Conservation (phyloP, 2,797 vertebrate genomes). For the Silurus lanzhouensis region DNA sequence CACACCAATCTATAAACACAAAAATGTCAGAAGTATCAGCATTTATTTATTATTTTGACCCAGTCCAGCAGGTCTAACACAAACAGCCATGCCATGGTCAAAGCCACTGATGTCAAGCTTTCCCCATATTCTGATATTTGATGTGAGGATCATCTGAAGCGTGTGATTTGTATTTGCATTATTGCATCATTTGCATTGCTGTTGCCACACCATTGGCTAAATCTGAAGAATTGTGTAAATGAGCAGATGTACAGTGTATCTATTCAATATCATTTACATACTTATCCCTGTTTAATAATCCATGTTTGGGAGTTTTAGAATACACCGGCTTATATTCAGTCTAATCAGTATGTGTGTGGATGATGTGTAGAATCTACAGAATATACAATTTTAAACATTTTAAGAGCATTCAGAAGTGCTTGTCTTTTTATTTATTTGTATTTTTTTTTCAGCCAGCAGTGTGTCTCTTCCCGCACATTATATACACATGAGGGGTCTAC, state of each 20-base stretch:
- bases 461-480: conserved; percentile 55
- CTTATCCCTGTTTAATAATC: too few species aligned
- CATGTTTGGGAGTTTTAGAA: not conserved
- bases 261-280: too few species aligned
- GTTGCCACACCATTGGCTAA: not conserved
- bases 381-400: too few species aligned
- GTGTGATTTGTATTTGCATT: not conserved
- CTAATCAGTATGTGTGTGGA: not conserved
- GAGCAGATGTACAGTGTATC: not conserved
- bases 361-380: not conserved
- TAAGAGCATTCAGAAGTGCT: not conserved
- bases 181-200: not conserved
- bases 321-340: not conserved
- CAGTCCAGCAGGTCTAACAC: not conserved
- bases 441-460: conserved; percentile 25
- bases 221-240: not conserved
- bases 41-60: not conserved
- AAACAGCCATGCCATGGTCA: not conserved
- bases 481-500: conserved; percentile 86
- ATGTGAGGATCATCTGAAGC: not conserved
- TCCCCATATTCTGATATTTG: not conserved
- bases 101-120: not conserved
- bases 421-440: not conserved
- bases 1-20: not conserved
- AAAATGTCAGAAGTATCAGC: not conserved